phyloP scores from a whole-genome alignment of 2,797 vertebrate genomes.

The Hemibagrus guttatus region DNA sequence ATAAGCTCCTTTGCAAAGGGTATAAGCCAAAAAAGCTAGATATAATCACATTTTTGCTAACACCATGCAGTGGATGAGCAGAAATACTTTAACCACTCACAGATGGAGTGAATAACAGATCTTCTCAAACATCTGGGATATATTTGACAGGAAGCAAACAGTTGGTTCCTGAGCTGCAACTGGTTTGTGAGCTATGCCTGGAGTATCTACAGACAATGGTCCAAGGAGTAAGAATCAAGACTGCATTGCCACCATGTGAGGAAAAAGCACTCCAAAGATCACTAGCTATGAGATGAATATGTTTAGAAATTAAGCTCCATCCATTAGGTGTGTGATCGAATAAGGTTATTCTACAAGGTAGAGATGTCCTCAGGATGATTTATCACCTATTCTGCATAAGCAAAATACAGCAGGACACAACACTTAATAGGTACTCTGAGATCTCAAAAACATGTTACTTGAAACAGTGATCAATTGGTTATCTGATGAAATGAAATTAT shows the following conservation, averaged over 20 bases:
- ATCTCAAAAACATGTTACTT: neutral
- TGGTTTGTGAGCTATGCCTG: too few species aligned
- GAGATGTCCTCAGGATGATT: neutral
- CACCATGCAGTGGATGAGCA: neutral
- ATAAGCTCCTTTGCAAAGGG: neutral
- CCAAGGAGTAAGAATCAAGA: neutral
- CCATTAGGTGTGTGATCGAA: neutral
- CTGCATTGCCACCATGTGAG: neutral
- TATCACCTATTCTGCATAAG: neutral
- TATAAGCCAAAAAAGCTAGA: neutral
- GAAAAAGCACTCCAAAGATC: neutral
- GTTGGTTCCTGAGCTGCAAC: too few species aligned
- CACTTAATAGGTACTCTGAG: neutral
- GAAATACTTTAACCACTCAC: neutral
- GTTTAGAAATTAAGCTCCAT: neutral
- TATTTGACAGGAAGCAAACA: neutral
- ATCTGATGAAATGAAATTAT: neutral
- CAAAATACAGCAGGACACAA: neutral
- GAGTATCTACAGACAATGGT: too few species aligned
- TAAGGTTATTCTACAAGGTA: neutral
- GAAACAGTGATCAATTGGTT: neutral
- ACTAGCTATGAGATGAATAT: too few species aligned
- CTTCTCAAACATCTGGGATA: neutral
- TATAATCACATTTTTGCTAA: neutral
- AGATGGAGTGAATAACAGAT: too few species aligned